Percentiles rank a stretch among this genome's conserved stretches.
Conservation (phyloP, 2,888 invertebrate genomes). For the Drosophila sordidula region DNA sequence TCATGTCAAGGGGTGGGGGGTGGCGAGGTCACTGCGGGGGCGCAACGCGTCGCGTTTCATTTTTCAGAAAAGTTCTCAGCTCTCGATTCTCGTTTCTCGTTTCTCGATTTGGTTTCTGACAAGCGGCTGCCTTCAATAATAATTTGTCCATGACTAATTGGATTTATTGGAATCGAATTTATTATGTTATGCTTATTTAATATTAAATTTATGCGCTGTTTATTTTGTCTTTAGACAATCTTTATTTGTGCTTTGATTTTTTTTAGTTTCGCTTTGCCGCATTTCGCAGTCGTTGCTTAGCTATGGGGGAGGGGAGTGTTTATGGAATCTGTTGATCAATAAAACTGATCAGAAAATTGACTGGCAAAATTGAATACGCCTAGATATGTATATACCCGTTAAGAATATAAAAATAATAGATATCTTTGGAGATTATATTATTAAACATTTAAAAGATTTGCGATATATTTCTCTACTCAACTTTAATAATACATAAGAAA, state of each 20-base stretch:
- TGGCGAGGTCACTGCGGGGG: constrained; percentile 30
- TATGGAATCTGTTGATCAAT: too few species aligned
- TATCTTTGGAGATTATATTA: too few species aligned
- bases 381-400: too few species aligned
- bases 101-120: constrained; percentile 36
- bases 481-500: too few species aligned
- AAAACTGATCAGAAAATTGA: too few species aligned
- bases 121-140: constrained; percentile 71
- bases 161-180: constrained; percentile 83
- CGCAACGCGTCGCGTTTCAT: constrained; percentile 24
- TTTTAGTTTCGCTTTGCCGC: constrained; percentile 10
- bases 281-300: constrained; percentile 1
- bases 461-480: too few species aligned
- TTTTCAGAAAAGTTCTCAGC: constrained; percentile 22
- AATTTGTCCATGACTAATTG: constrained; percentile 83
- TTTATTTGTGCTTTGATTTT: neutral
- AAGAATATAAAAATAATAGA: too few species aligned
- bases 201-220: constrained; percentile 76
- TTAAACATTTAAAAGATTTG: too few species aligned
- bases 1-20: neutral
- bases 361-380: too few species aligned
- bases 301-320: neutral
- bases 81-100: constrained; percentile 7
- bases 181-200: constrained; percentile 81
- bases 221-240: constrained; percentile 56